Evolutionary conservation across 2,797 vertebrate genomes (phyloP).

Genomic region (Peromyscus aztecus): DNA sequence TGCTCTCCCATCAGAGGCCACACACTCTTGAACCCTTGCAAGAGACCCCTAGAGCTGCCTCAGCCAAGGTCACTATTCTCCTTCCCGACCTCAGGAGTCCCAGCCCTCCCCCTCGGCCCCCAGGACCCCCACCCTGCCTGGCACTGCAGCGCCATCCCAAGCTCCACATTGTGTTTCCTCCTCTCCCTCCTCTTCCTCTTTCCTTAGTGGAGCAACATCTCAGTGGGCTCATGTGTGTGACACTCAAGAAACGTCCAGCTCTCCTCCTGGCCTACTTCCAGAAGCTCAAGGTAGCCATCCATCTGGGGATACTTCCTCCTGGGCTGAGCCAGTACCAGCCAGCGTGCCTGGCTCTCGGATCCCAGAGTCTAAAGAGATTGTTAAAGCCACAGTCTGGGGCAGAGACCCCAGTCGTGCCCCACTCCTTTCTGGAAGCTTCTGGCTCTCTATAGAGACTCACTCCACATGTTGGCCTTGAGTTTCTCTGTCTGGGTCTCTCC

Average conservation of each 20-base stretch:
- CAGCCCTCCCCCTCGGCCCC: no score
- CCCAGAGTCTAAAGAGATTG: neutral
- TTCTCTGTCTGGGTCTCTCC: neutral
- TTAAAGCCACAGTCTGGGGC: neutral
- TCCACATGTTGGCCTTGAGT: neutral
- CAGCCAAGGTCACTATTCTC: neutral
- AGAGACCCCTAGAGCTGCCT: neutral
- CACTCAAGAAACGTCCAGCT: neutral
- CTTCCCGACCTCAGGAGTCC: no score
- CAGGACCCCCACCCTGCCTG: neutral
- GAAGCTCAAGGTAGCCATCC: neutral
- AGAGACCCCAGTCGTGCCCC: neutral
- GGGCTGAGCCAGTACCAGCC: neutral
- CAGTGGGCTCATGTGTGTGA: neutral
- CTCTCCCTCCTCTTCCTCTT: neutral
- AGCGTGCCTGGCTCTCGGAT: neutral
- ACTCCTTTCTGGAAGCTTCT: neutral
- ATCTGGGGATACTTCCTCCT: no score
- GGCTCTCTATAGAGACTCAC: neutral
- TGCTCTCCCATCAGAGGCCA: neutral
- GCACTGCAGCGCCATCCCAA: neutral
- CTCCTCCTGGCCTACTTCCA: neutral
- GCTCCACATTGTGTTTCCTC: fast-evolving
- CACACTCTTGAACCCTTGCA: neutral
- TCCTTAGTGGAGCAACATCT: neutral